A percentile compares a stretch with the other conserved stretches of the same genome.
Conservation (phyloP, 2,888 invertebrate genomes). For the Papilio gigon region DNA sequence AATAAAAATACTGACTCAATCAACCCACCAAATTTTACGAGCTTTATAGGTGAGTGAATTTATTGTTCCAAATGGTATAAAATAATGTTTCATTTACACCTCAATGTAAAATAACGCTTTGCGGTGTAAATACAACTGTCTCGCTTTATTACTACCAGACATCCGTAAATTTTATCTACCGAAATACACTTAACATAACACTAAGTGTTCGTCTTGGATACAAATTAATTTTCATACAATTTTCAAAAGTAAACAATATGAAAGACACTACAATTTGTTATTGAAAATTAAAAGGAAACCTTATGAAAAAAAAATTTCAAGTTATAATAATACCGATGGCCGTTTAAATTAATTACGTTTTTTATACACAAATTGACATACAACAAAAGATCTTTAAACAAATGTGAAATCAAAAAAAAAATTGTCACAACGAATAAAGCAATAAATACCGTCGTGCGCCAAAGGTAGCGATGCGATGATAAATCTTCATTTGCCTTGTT, state of each 20-base stretch:
- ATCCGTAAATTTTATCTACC: not conserved
- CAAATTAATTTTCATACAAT: too few relatives aligned
- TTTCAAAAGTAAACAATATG: too few relatives aligned
- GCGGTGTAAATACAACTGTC: constrained; percentile 14
- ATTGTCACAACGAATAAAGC: constrained; percentile 24
- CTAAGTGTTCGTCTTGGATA: not conserved
- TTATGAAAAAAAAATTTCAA: too few relatives aligned
- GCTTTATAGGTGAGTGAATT: constrained; percentile 75
- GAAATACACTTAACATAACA: not conserved
- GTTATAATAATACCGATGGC: too few relatives aligned
- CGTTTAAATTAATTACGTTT: too few relatives aligned
- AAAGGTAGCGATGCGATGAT: constrained; percentile 69
- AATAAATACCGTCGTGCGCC: constrained; percentile 48
- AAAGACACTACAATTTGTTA: too few relatives aligned
- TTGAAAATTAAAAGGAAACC: too few relatives aligned
- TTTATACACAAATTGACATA: not conserved
- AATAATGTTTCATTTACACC: constrained; percentile 76
- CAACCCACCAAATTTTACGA: constrained; percentile 78
- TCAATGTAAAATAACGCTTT: constrained; percentile 49
- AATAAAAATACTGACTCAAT: constrained; percentile 83
- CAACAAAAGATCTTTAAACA: not conserved
- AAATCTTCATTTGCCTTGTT: constrained; percentile 80
- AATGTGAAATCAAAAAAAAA: constrained; percentile 29
- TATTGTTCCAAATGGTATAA: constrained; percentile 71
- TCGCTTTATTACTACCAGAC: not conserved